Base-by-base conservation (phyloP, 2,888 invertebrate species). In the Geophilus truncorum region DNA sequence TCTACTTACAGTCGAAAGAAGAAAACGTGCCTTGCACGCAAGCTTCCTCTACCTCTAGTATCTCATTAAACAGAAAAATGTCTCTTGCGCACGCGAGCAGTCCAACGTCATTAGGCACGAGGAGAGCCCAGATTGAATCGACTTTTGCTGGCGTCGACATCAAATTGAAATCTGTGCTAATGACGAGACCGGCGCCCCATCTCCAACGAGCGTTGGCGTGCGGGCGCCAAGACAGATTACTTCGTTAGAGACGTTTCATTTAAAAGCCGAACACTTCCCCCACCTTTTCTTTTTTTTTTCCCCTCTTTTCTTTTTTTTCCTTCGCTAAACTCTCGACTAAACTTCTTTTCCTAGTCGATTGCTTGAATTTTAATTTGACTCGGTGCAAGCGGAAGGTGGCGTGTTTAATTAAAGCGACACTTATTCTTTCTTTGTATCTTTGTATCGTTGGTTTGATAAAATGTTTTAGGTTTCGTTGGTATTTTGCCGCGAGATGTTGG, bases 101-200 rank as follows among this genome's bases (percentile, higher is more conserved):
- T 45, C 45, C 45, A 45, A 45, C 45, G 45, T 45, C 45, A 45
- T 45, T 45, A 45, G 45, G 45, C 45, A 45, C 45, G 45, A 45
- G 45, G 12, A 45, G 45, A 45, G 45, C 45, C 45, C 45, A 45
- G 45, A 45, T 45, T 45, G 45, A 45, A 45, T 45, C 45, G 45
- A 45, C 45, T 45, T 45, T 45, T 45, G 45, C 45, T 45, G 45
- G 45, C 45, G 45, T 45, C 75, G 75, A 75, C 75, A 75, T 75
- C 75, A 75, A 75, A 75, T 75, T 75, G 75, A 75, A 75, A 75
- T 75, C 75, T 75, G 75, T 30, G 75, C 75, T 75, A 75, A 75
- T 75, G 75, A 75, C 30, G 75, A 75, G 75, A 28, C 75, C 28
- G 75, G 75, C 75, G 75, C 30, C 75, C 28, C 75, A 75, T 28